phyloP scores from a whole-genome alignment of 2,888 invertebrate genomes.

The Amorpha juglandis region DNA sequence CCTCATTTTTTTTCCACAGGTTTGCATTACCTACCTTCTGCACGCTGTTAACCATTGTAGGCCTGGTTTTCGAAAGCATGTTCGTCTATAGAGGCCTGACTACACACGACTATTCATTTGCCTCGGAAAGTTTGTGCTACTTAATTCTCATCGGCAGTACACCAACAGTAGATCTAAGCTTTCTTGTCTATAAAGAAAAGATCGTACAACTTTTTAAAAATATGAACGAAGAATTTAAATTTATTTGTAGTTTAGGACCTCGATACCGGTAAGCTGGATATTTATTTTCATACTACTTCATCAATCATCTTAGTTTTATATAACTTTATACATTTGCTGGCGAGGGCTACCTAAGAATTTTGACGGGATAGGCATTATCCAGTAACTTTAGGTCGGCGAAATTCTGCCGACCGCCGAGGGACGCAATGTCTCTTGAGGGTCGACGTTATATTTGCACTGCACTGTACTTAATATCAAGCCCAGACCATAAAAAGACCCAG shows the following conservation, averaged over 20 bases:
- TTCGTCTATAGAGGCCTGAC: conserved; percentile 49
- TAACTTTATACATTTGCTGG: too few relatives aligned
- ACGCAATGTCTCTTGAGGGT: too few relatives aligned
- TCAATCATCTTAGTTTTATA: neutral
- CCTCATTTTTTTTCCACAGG: conserved; percentile 42
- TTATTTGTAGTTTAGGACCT: conserved; percentile 50
- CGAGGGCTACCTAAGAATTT: too few relatives aligned
- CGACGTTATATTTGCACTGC: too few relatives aligned
- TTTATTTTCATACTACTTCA: neutral
- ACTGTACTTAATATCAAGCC: too few relatives aligned
- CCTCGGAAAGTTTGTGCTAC: conserved; percentile 66
- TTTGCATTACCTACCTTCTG: conserved; percentile 53
- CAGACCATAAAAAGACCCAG: too few relatives aligned
- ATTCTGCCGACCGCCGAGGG: too few relatives aligned
- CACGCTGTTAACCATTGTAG: conserved; percentile 39
- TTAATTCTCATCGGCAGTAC: conserved; percentile 51
- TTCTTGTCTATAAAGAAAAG: conserved; percentile 44
- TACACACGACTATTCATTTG: conserved; percentile 53
- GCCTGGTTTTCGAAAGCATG: conserved; percentile 45
- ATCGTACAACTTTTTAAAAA: conserved; percentile 48
- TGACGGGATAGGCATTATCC: too few relatives aligned
- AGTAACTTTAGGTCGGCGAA: too few relatives aligned
- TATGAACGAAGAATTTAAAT: conserved; percentile 59
- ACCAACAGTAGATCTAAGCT: conserved; percentile 47
- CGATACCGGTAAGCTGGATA: conserved; percentile 51